These are phyloP conservation scores for Schizopygopsis malacanthus DNA, from an alignment of 2,797 vertebrate species.

Conservation along the genomic window DNA sequence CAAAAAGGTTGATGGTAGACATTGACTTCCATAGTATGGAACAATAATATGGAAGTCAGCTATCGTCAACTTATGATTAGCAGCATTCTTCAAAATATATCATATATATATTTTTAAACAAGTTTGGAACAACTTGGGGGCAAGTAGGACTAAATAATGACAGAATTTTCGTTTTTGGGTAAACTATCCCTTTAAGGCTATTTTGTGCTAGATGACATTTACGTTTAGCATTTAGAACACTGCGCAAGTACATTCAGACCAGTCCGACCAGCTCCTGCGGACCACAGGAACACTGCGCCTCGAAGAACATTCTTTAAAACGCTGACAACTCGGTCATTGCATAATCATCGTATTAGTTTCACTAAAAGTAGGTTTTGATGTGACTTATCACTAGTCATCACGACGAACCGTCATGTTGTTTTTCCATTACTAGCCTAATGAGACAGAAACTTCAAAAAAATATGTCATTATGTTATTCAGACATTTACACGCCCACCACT, in stretches of 20 bases:
- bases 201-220: too few species aligned
- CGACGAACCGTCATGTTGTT: slow-evolving; percentile 9
- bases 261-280: too few species aligned
- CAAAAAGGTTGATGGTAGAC: background rate
- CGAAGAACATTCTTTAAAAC: background rate
- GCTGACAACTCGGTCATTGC: background rate
- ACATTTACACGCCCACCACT: background rate
- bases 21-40: background rate
- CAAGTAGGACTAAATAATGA: too few species aligned
- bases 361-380: background rate
- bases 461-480: background rate
- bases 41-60: background rate
- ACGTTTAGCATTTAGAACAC: too few species aligned
- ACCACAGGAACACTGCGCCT: too few species aligned
- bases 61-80: background rate
- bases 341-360: background rate
- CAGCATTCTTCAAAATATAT: background rate
- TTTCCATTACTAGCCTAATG: background rate
- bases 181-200: too few species aligned
- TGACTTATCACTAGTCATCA: background rate
- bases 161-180: too few species aligned
- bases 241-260: too few species aligned
- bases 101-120: background rate
- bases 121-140: too few species aligned
- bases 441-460: background rate